Evolutionary conservation across 2,113 vertebrate species (phyloP).

Genomic region (Corythoichthys haematopterus): DNA sequence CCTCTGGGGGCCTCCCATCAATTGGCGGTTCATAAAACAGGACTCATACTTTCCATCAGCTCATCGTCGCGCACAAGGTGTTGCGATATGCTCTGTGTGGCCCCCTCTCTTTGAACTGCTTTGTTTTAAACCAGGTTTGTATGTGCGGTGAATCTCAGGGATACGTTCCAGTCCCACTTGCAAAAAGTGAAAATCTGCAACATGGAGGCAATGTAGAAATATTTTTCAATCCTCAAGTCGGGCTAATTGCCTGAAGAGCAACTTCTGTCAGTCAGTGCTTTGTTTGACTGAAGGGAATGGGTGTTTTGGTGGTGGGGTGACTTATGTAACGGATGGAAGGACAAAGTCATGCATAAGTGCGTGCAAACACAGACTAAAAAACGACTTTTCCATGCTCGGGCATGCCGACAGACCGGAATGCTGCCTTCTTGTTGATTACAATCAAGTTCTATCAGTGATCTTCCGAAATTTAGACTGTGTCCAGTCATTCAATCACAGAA

Average conservation of each 20-base stretch:
- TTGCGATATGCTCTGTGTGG: background rate
- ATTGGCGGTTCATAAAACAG: conserved; percentile 42
- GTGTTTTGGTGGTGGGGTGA: conserved; percentile 21
- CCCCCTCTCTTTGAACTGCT: conserved; percentile 14
- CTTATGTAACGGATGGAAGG: conserved; percentile 44
- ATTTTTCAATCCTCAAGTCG: too few species aligned
- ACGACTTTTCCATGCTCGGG: conserved; percentile 32
- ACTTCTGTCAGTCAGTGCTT: conserved; percentile 19
- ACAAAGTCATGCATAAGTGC: conserved; percentile 34
- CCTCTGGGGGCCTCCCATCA: conserved; percentile 30
- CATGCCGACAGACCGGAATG: conserved; percentile 47
- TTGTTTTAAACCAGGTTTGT: background rate
- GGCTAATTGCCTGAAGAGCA: conserved; percentile 3
- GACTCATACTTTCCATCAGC: conserved; percentile 46
- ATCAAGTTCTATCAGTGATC: too few species aligned
- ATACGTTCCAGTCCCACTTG: background rate
- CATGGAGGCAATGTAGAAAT: too few species aligned
- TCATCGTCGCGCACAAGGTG: conserved; percentile 3
- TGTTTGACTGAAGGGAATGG: conserved; percentile 19
- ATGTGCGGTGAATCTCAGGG: background rate
- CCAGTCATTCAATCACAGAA: too few species aligned
- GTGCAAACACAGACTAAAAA: conserved; percentile 28
- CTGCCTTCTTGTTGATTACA: conserved; percentile 37
- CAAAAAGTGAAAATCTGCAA: background rate
- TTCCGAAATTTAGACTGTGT: too few species aligned